Percentiles rank a stretch among this genome's conserved stretches.
These are phyloP conservation scores for Plebejus melissa DNA, from an alignment of 2,888 invertebrate species.

Conservation along the genomic window DNA sequence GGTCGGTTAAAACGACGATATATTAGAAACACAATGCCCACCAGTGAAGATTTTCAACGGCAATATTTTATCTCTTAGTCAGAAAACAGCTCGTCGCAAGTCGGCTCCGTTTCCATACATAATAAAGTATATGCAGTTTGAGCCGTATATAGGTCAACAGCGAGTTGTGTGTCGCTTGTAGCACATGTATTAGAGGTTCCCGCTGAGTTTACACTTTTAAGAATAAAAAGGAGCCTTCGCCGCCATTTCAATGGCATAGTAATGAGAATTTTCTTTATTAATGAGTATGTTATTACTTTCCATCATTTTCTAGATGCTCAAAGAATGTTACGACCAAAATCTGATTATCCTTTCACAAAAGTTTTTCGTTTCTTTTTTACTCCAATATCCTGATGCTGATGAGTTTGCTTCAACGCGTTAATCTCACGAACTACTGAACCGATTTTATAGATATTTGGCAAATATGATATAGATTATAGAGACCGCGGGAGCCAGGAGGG, in stretches of 20 bases:
- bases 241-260: constrained; percentile 35
- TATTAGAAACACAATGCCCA: constrained; percentile 14
- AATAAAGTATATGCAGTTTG: constrained; percentile 39
- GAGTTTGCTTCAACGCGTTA: too few relatives aligned
- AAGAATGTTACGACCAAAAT: constrained; percentile 27
- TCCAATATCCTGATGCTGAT: too few relatives aligned
- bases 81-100: constrained; percentile 38
- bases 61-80: constrained; percentile 39
- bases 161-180: constrained; percentile 36
- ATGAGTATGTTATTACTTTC: constrained; percentile 32
- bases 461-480: too few relatives aligned
- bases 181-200: constrained; percentile 36
- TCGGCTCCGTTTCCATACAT: constrained; percentile 38
- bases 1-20: background rate
- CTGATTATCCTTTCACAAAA: background rate
- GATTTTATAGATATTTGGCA: too few relatives aligned
- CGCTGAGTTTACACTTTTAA: constrained; percentile 35
- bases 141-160: constrained; percentile 38
- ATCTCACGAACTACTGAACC: too few relatives aligned
- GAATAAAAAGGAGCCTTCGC: constrained; percentile 34
- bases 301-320: constrained; percentile 24
- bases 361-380: background rate
- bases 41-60: constrained; percentile 37
- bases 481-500: too few relatives aligned
- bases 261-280: constrained; percentile 36